Conservation (phyloP, 1,140 invertebrate species). For the Rhagoletis pomonella region DNA sequence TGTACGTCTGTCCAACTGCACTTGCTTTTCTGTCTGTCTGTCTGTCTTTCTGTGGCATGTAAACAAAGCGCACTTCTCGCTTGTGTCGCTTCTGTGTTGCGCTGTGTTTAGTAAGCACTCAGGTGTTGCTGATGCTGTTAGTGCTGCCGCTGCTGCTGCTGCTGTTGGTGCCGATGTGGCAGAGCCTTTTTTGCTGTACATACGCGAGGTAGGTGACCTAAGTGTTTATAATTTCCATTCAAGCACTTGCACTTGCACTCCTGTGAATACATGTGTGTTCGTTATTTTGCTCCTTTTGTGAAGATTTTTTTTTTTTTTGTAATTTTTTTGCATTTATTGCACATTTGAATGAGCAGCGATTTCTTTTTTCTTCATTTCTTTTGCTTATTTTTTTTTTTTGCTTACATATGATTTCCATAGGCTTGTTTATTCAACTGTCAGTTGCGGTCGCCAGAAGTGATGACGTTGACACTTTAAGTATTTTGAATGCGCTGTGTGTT, state of each 20-base stretch:
- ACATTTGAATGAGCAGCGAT: constrained; percentile 37
- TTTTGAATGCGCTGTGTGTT: not conserved
- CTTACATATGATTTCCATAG: not conserved
- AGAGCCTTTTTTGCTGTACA: not conserved
- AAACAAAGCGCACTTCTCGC: constrained; percentile 64
- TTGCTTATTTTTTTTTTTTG: constrained; percentile 3
- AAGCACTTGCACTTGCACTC: not conserved
- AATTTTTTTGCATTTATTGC: constrained; percentile 47
- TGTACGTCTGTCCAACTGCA: constrained; percentile 32
- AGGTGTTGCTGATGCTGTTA: constrained; percentile 37
- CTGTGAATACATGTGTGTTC: not conserved
- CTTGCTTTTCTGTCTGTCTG: constrained; percentile 13
- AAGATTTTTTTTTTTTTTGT: not conserved
- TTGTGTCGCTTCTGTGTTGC: constrained; percentile 62
- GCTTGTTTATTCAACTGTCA: constrained; percentile 44
- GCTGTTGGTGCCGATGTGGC: not conserved
- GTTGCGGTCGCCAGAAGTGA: not conserved
- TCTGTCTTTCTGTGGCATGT: constrained; percentile 59
- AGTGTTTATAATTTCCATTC: constrained; percentile 48
- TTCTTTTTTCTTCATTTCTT: constrained; percentile 1
- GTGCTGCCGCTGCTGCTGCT: not conserved
- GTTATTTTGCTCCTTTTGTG: not conserved
- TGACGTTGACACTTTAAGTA: constrained; percentile 48
- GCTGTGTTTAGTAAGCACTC: constrained; percentile 55
- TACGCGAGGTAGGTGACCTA: constrained; percentile 46